Evolutionary conservation across 2,113 vertebrate species (phyloP).

Genomic region (Parotia lawesii): DNA sequence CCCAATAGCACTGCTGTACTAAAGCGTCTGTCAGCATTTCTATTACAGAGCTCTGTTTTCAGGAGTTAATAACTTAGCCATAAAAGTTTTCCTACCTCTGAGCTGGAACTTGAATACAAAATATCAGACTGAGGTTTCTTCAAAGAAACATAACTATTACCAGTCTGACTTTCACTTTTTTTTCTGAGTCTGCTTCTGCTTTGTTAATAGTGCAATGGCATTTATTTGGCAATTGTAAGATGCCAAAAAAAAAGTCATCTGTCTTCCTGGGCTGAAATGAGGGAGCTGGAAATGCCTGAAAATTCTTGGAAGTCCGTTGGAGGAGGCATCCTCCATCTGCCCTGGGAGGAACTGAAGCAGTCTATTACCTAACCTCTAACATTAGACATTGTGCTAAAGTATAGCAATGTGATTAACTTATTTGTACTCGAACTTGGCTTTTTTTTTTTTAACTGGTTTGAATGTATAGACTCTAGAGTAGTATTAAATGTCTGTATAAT

Average conservation of each 20-base stretch:
- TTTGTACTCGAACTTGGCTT: background rate
- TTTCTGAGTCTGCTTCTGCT: background rate
- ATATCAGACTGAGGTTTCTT: background rate
- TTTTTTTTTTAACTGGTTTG: background rate
- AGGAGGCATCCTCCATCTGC: background rate
- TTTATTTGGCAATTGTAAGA: background rate
- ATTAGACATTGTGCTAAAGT: background rate
- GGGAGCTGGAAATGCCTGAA: background rate
- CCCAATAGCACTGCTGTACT: background rate
- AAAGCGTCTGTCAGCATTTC: slow-evolving; percentile 41
- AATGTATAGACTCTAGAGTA: background rate
- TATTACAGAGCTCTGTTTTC: slow-evolving; percentile 20
- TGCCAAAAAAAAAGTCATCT: background rate
- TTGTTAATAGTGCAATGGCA: background rate
- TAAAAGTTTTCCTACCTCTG: slow-evolving; percentile 8
- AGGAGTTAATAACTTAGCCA: slow-evolving; percentile 41
- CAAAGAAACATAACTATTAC: background rate
- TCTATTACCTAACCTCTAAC: background rate
- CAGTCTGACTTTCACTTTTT: background rate
- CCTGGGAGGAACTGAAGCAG: background rate
- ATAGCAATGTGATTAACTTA: background rate
- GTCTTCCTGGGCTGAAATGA: background rate
- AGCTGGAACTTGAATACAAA: slow-evolving; percentile 19
- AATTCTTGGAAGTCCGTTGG: background rate
- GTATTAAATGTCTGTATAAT: background rate